A percentile compares a stretch with the other conserved stretches of the same genome.
Conservation (phyloP, 2,888 invertebrate genomes). For the Gastracanthus pulcherrimus region DNA sequence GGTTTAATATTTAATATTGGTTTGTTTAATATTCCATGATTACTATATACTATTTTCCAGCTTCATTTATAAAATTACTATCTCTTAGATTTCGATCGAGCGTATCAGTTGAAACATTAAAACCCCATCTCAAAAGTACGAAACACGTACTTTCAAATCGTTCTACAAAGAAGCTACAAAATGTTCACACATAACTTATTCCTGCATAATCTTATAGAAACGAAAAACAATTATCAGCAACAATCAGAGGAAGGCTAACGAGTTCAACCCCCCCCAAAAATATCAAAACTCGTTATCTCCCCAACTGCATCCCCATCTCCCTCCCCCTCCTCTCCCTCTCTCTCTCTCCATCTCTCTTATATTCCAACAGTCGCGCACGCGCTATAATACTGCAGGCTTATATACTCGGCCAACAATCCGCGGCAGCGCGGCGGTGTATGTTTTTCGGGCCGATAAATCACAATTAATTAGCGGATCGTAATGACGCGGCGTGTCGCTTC, state of each 20-base stretch:
- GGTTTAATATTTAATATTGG: too few relatives aligned
- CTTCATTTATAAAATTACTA: too few relatives aligned
- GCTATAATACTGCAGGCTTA: neutral
- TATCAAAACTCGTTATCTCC: slow-evolving; percentile 52
- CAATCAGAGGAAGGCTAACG: slow-evolving; percentile 14
- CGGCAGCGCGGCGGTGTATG: neutral
- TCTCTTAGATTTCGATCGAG: too few relatives aligned
- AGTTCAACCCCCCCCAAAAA: neutral
- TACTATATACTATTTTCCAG: too few relatives aligned
- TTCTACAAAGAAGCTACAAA: too few relatives aligned
- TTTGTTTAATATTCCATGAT: too few relatives aligned
- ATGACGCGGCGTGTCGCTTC: slow-evolving; percentile 76
- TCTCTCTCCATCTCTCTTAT: neutral
- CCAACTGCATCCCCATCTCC: neutral
- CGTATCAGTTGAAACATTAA: too few relatives aligned
- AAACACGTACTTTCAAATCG: too few relatives aligned
- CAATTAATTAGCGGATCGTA: slow-evolving; percentile 77
- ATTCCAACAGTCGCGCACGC: neutral
- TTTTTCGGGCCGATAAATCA: slow-evolving; percentile 75
- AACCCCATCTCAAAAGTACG: too few relatives aligned
- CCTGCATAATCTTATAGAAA: too few relatives aligned
- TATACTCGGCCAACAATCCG: neutral
- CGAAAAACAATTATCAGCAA: neutral
- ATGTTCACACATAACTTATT: too few relatives aligned
- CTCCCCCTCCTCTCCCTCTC: neutral